These are phyloP conservation scores for Mythimna pallens DNA, from an alignment of 2,888 invertebrate genomes.

Conservation along the genomic window DNA sequence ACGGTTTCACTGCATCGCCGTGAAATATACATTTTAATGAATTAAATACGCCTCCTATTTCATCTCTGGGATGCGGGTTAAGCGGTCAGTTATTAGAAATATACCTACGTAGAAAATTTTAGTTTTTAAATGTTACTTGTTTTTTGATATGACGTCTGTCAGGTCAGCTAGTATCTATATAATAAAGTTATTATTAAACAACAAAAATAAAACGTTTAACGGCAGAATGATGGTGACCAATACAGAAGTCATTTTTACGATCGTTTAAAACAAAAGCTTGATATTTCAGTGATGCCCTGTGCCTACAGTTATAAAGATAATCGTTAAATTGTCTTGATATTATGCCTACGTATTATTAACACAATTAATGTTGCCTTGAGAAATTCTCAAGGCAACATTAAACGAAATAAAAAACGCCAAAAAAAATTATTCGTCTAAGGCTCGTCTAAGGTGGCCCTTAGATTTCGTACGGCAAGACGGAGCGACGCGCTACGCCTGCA, in stretches of 20 bases:
- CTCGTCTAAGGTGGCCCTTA: too few relatives aligned
- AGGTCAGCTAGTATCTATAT: too few relatives aligned
- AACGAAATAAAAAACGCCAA: not conserved
- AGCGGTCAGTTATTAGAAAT: slow-evolving; percentile 11
- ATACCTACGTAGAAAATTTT: not conserved
- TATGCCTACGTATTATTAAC: slow-evolving; percentile 62
- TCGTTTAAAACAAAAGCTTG: slow-evolving; percentile 51
- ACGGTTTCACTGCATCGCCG: slow-evolving; percentile 9
- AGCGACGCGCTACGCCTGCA: too few relatives aligned
- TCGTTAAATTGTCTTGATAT: slow-evolving; percentile 69
- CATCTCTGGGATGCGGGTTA: not conserved
- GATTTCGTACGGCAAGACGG: too few relatives aligned
- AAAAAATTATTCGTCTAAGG: too few relatives aligned
- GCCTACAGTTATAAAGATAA: slow-evolving; percentile 64
- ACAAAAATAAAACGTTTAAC: slow-evolving; percentile 29
- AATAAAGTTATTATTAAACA: too few relatives aligned
- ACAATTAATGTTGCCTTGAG: slow-evolving; percentile 13
- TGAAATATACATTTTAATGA: slow-evolving; percentile 34
- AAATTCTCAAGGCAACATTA: too few relatives aligned
- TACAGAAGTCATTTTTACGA: slow-evolving; percentile 59
- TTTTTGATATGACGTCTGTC: not conserved
- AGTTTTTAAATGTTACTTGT: slow-evolving; percentile 10
- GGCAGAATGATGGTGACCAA: slow-evolving; percentile 27
- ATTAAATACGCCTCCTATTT: slow-evolving; percentile 20
- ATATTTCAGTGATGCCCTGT: slow-evolving; percentile 53